Evolutionary conservation across 1,140 invertebrate species (phyloP).

Genomic region (Drosophila sturtevanti): DNA sequence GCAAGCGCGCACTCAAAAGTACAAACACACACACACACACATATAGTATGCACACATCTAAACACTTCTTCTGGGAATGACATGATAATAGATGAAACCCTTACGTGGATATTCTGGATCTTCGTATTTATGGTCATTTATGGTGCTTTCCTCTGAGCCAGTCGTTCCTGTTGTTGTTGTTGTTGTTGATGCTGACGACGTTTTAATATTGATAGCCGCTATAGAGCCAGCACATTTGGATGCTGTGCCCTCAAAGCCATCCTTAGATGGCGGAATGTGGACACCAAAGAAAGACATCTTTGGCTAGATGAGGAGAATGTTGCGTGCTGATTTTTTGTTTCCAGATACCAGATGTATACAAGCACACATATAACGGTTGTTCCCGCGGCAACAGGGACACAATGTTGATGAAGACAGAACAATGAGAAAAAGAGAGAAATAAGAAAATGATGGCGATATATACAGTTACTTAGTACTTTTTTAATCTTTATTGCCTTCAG

Average conservation of each 20-base stretch:
- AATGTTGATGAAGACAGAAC: background rate
- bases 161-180: background rate
- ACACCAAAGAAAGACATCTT: constrained; percentile 64
- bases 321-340: background rate
- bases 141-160: background rate
- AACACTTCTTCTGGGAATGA: background rate
- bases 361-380: background rate
- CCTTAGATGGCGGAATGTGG: constrained; percentile 63
- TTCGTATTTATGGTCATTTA: constrained; percentile 27
- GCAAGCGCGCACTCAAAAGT: background rate
- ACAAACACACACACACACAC: background rate
- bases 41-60: constrained; percentile 1
- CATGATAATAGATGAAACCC: background rate
- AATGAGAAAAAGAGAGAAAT: background rate
- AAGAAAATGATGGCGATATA: background rate
- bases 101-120: constrained; percentile 70
- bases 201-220: constrained; percentile 48
- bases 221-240: constrained; percentile 60
- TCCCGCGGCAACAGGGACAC: background rate
- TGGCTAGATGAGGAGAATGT: constrained; percentile 10
- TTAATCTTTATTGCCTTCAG: background rate
- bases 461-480: background rate
- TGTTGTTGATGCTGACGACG: background rate
- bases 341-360: background rate
- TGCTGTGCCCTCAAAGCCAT: constrained; percentile 54